Base-by-base conservation (phyloP, 2,888 invertebrate genomes). In the Synanthedon myopaeformis region DNA sequence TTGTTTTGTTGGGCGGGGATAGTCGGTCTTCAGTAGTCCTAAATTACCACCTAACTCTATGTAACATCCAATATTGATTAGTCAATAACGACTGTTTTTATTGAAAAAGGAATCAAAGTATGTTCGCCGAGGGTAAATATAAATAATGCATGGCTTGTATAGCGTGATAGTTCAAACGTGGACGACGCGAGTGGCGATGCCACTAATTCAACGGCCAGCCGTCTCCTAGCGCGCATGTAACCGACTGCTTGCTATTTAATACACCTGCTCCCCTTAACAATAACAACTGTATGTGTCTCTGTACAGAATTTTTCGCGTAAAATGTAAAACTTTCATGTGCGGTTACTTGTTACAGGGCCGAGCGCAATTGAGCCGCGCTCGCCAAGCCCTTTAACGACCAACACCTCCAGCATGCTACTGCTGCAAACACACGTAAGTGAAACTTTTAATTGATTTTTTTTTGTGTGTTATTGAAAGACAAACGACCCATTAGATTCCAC, bases 361-460 rank as follows among this genome's bases (percentile, higher is more conserved):
- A 89, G 87, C 85, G 85, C 85, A 72, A 70, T 82, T 74, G 87
- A 82, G 75, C 82, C 86, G 82, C 88, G 88, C 83, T 86, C 86
- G 80, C 87, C 89, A 89, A 79, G 88, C 88, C 82, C 88, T 67
- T 85, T 79, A 65, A 67, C 89, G 74, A 79, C 89, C 70, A 89
- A 87, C 77, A 87, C 89, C 75, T 89, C 95, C 93, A 95, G 95
- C 91, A 96, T 96, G 95, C 94, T 96, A 91, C 94, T 96, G 85
- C 91, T 96, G 91, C 95, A 95, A 89, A 94, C 95, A 89, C 95
- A 95, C 91, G 95, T 95, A 80, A 90, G 90, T 82, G 11, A 14
- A 60, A 53, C 3, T 35, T 35, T 35, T 35, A 10, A 35, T 35
- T 35, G 3, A 8, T 0, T 35, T 10, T 35, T 2, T 35, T 28